Percentiles rank a stretch among this genome's conserved stretches.
Evolutionary conservation across 1,140 invertebrate genomes (phyloP).

Genomic region (Cyphomyrmex costatus): DNA sequence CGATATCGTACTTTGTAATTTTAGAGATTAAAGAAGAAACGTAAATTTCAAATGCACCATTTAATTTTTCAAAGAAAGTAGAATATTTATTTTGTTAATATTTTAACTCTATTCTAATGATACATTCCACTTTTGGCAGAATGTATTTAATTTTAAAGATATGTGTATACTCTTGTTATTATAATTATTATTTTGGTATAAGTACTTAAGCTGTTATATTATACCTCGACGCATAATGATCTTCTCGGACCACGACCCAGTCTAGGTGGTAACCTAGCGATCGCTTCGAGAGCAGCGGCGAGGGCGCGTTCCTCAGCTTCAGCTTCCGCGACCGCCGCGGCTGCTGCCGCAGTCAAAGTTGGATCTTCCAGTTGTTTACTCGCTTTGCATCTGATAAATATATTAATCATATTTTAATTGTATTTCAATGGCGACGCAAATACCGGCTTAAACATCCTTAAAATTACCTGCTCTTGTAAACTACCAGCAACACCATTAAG

Average conservation of each 20-base stretch:
- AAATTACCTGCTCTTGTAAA: conserved; percentile 92
- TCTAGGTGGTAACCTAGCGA: conserved; percentile 87
- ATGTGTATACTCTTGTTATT: neutral
- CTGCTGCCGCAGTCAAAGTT: conserved; percentile 89
- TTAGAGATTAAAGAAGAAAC: neutral
- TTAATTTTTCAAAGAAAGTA: neutral
- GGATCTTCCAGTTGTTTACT: conserved; percentile 86
- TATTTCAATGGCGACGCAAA: neutral
- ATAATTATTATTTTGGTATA: neutral
- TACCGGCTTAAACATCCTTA: neutral
- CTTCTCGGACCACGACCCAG: conserved; percentile 83
- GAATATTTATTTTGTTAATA: conserved; percentile 9
- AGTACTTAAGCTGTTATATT: neutral
- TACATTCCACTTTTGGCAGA: neutral
- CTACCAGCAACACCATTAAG: conserved; percentile 94
- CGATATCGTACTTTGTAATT: neutral
- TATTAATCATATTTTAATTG: neutral
- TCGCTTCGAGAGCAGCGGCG: conserved; percentile 91
- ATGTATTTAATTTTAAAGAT: neutral
- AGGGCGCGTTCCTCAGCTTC: conserved; percentile 92
- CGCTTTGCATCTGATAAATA: conserved; percentile 86
- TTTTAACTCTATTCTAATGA: neutral
- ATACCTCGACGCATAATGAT: conserved; percentile 84
- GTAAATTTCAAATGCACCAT: neutral
- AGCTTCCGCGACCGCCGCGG: conserved; percentile 90